Base-by-base conservation (phyloP, 2,113 vertebrate genomes). In the Murina feae region DNA sequence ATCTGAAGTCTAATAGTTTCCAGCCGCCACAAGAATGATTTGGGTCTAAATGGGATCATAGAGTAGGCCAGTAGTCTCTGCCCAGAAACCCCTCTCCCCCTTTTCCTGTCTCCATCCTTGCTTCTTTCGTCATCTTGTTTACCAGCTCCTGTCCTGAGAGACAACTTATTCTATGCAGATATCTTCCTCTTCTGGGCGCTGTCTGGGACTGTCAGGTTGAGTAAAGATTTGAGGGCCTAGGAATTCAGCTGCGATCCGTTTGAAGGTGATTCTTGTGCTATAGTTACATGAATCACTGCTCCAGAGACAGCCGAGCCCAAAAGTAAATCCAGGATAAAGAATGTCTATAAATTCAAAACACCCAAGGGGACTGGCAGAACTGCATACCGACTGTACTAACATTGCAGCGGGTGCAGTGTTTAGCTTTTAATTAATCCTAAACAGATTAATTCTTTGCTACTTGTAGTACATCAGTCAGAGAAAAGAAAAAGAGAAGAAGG, bases 331-430 rank as follows among this genome's bases (percentile, higher is more conserved):
- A 39, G 85, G 60, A 89, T 91, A 95, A 96, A 96, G 66, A 95
- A 53, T 72, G 83, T 66, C 90, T 95, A 90, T 97, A 95, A 97
- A 97, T 95, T 96, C 88, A 90, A 95, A 96, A 87, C 35, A 92
- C 72, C 51, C 78, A 86, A 74, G 37, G 55, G 63, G 89, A 86
- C 32, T 60, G 55, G 55, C 49, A 88, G 37, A 83, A 84, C 72
- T 69, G n/a, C 12, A 85, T 37, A 80, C 32, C 1, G 9, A 87
- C 39, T 91, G 79, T 37, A 39, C 86, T 91, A 87, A 95, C 47
- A 87, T 9, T 81, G 17, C 53, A 55, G 58, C 60, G 37, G 12
- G 68, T n/a, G 2, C 58, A 39, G 21, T 74, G 23, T 90, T 93
- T 87, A n/a, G 51, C 20, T 95, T 96, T 91, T 94, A 93, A 93